A percentile compares a stretch with the other conserved stretches of the same genome.
Conservation (phyloP, 37 sponge, comb jelly and placozoan species). For the Haliclona indistincta region DNA sequence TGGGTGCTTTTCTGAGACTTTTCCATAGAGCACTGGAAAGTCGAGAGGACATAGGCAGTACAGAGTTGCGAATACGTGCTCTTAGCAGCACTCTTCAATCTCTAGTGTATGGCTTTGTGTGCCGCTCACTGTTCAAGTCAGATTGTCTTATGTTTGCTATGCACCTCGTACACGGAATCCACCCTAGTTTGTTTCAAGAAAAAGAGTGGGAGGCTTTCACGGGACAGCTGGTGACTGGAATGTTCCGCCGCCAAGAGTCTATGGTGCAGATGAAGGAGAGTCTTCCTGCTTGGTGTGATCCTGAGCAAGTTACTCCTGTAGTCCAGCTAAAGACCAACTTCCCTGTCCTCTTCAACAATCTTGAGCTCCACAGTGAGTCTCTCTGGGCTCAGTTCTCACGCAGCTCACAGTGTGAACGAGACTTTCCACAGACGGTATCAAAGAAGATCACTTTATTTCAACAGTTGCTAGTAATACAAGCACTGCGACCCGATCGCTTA, state of each 20-base stretch:
- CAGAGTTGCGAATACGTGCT: constrained; percentile 75
- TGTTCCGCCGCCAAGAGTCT: constrained; percentile 62
- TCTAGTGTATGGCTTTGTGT: constrained; percentile 84
- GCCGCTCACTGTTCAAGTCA: constrained; percentile 88
- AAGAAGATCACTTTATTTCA: constrained; percentile 88
- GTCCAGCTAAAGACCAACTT: constrained; percentile 59
- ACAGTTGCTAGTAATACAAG: constrained; percentile 83
- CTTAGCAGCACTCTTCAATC: constrained; percentile 65
- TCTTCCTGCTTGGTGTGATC: constrained; percentile 82
- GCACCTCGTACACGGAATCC: constrained; percentile 89
- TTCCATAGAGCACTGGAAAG: constrained; percentile 81
- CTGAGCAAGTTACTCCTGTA: constrained; percentile 60
- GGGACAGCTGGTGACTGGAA: constrained; percentile 71
- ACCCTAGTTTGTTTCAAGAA: constrained; percentile 79
- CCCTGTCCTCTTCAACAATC: constrained; percentile 64
- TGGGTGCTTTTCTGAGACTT: constrained; percentile 87
- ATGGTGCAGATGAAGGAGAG: constrained; percentile 46
- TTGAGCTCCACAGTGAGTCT: constrained; percentile 67
- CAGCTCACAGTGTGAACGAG: constrained; percentile 86
- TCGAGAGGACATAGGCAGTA: constrained; percentile 61
- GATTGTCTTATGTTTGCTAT: constrained; percentile 95
- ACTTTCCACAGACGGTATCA: constrained; percentile 74
- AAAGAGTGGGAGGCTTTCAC: constrained; percentile 88
- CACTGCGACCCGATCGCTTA: constrained; percentile 94
- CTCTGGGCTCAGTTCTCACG: constrained; percentile 76